A percentile compares a stretch with the other conserved stretches of the same genome.
These are phyloP conservation scores for Coptodon bakossiorum DNA, from an alignment of 2,113 vertebrate genomes.

Conservation along the genomic window DNA sequence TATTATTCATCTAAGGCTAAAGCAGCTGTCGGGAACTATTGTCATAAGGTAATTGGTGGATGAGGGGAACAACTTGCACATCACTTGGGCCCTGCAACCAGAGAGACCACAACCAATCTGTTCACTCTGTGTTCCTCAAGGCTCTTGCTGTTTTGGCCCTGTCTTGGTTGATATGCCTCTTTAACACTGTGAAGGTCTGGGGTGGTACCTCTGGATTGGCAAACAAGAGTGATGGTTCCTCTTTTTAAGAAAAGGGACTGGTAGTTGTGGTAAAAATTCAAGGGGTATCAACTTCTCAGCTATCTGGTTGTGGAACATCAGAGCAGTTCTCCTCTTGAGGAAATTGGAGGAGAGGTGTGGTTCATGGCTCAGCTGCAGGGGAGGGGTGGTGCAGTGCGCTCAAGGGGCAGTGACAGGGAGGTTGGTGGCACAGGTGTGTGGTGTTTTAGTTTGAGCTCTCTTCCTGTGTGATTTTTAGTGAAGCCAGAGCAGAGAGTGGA, in stretches of 20 bases:
- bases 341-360: neutral
- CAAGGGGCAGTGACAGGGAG: neutral
- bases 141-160: neutral
- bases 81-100: neutral
- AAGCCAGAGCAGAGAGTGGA: neutral
- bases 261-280: neutral
- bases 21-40: neutral
- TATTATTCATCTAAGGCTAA: neutral
- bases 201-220: neutral
- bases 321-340: neutral
- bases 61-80: neutral
- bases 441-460: neutral
- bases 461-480: neutral
- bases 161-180: neutral
- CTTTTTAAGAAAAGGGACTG: neutral
- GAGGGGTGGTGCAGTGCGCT: neutral
- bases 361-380: neutral
- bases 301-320: neutral
- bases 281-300: neutral
- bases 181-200: neutral
- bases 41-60: neutral
- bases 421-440: neutral
- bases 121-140: neutral
- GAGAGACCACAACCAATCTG: neutral
- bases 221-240: neutral